Base-by-base conservation (phyloP, 2,113 vertebrate genomes). In the Dicentrarchus labrax region DNA sequence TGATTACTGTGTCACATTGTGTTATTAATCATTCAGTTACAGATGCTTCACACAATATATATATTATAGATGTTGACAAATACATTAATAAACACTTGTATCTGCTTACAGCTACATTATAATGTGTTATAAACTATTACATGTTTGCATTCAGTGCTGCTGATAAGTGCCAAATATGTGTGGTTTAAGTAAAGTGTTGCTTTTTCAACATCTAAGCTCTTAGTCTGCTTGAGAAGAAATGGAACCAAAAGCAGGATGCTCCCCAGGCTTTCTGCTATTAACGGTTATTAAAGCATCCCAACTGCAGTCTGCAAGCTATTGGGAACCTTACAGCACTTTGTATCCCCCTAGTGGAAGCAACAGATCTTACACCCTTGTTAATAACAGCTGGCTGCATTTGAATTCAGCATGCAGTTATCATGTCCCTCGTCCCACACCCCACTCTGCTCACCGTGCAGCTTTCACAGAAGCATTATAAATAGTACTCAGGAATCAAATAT, bases 381-480 rank as follows among this genome's bases (percentile, higher is more conserved):
- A 76, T 16, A 85, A 69, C 64, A 68, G 65, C 80, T 70, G 74
- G 68, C 66, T 77, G 36, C 69, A 84, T 87, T 86, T 75, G 51
- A 71, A 86, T 86, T 90, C 84, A 84, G 66, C 50, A 10, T 67
- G 30, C 66, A 67, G 51, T 82, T 66, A 80, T 80, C 76, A 5
- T 13, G 86, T 90, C 80, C 88, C 82, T 76, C 48, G 54, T 82
- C 76, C 75, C 76, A 75, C 76, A 50, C 48, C 71, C 77, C 51
- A 41, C 86, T 85, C 80, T 61, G 66, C 86, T 79, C 71, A 30
- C 47, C 10, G 77, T 67, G 86, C 72, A 77, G 84, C 80, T 89
- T 89, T 88, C 85, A 83, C 85, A 72, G 85, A 75, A 70, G 74
- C 75, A 64, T 88, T 91, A 92, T 89, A 90, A 92, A 93, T 89